Conservation (phyloP, 2,113 vertebrate species). For the Tinamus guttatus region DNA sequence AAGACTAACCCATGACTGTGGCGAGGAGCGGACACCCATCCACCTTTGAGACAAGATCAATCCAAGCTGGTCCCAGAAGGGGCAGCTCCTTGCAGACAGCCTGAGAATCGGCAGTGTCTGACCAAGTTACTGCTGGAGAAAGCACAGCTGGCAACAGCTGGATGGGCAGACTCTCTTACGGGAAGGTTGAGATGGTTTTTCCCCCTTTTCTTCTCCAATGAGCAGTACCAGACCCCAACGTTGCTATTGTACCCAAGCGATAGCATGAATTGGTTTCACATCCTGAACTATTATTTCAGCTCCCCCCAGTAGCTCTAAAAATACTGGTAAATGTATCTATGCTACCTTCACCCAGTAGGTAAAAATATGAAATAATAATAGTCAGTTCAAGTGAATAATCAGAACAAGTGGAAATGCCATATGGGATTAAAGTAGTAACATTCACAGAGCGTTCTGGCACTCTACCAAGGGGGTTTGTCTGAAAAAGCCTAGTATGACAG, state of each 20-base stretch:
- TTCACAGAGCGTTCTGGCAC: constrained; percentile 14
- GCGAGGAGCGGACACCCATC: background rate
- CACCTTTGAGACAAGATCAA: background rate
- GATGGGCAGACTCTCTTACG: background rate
- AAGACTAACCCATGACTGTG: background rate
- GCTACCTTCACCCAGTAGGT: background rate
- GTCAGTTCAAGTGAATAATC: constrained; percentile 5
- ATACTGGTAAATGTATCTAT: background rate
- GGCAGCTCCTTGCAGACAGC: background rate
- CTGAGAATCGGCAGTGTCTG: background rate
- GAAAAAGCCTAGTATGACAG: constrained; percentile 19
- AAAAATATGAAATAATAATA: constrained; percentile 15
- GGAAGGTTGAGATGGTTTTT: background rate
- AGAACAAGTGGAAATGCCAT: constrained; percentile 13
- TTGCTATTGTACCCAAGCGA: background rate
- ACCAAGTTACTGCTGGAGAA: constrained; percentile 4
- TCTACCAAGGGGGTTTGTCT: constrained; percentile 1
- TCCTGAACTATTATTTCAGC: background rate
- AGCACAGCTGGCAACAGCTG: background rate
- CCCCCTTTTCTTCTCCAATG: background rate
- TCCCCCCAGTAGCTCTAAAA: background rate
- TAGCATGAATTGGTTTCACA: background rate
- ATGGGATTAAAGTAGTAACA: constrained; percentile 9
- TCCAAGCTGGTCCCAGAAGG: background rate
- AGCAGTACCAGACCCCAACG: background rate